These are phyloP conservation scores for Ernsta delagoae DNA, from an alignment of 2,888 invertebrate species.

Conservation along the genomic window DNA sequence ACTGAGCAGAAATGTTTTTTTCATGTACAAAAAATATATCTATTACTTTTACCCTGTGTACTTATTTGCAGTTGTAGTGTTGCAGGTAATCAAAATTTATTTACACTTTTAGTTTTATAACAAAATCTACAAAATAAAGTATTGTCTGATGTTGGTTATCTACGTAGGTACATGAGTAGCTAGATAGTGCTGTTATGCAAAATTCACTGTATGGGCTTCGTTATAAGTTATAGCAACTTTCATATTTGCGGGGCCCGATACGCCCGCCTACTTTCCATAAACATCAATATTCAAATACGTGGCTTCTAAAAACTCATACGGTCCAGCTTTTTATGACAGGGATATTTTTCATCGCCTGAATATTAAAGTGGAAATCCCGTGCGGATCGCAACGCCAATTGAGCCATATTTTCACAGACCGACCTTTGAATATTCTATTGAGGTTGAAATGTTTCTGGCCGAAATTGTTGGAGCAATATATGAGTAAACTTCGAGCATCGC, in stretches of 20 bases:
- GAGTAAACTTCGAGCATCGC: conserved; percentile 32
- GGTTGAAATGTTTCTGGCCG: conserved; percentile 64
- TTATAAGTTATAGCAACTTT: conserved; percentile 50
- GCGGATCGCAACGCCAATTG: conserved; percentile 69
- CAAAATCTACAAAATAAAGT: no score
- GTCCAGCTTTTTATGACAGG: conserved; percentile 74
- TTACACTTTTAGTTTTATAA: no score
- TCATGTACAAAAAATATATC: no score
- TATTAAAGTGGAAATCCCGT: conserved; percentile 75
- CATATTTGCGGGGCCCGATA: conserved; percentile 47
- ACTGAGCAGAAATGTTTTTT: no score
- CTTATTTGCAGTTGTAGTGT: no score
- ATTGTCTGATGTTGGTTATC: no score
- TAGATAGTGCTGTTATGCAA: conserved; percentile 47
- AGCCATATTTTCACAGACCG: conserved; percentile 73
- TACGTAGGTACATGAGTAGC: conserved; percentile 35
- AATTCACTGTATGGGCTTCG: conserved; percentile 49
- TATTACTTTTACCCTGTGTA: no score
- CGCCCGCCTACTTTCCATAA: conserved; percentile 63
- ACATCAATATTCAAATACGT: conserved; percentile 79
- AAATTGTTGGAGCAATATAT: conserved; percentile 53
- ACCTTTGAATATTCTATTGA: conserved; percentile 79
- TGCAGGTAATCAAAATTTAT: no score
- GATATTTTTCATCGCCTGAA: conserved; percentile 79
- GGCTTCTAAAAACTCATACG: conserved; percentile 74